phyloP scores from a whole-genome alignment of 2,888 invertebrate genomes.

The Pegoplata infirma region DNA sequence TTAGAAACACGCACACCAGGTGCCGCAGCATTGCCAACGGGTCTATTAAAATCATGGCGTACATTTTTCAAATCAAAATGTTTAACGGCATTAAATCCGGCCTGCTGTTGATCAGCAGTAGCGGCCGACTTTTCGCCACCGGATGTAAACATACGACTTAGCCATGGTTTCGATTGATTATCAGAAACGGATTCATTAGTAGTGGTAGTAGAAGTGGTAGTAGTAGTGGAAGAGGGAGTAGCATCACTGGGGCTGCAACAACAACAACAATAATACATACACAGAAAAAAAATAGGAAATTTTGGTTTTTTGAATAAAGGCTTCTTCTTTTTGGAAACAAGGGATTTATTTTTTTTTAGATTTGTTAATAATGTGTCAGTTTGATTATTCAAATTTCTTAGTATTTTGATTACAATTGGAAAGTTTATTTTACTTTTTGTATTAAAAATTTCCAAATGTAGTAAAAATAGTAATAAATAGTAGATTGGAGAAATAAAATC shows the following conservation, averaged over 20 bases:
- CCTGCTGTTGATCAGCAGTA: slow-evolving; percentile 56
- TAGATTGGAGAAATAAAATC: too few relatives aligned
- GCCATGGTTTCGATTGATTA: slow-evolving; percentile 76
- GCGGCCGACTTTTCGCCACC: slow-evolving; percentile 61
- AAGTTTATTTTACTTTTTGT: too few relatives aligned
- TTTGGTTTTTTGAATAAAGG: slow-evolving; percentile 34
- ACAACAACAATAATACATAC: slow-evolving; percentile 68
- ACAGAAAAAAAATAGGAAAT: slow-evolving; percentile 38
- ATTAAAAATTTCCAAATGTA: too few relatives aligned
- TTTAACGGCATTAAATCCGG: slow-evolving; percentile 72
- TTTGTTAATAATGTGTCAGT: background rate
- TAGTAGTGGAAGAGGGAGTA: slow-evolving; percentile 73
- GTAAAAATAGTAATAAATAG: too few relatives aligned
- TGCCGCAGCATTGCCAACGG: slow-evolving; percentile 75
- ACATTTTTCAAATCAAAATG: slow-evolving; percentile 76
- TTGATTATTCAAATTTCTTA: slow-evolving; percentile 3
- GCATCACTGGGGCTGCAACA: slow-evolving; percentile 77
- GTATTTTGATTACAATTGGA: too few relatives aligned
- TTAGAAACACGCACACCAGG: slow-evolving; percentile 73
- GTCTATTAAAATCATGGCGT: slow-evolving; percentile 75
- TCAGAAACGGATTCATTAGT: slow-evolving; percentile 70
- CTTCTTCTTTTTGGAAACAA: slow-evolving; percentile 9
- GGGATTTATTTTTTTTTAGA: background rate
- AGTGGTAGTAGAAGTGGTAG: slow-evolving; percentile 69
- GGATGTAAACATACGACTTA: slow-evolving; percentile 77